Evolutionary conservation across 1,140 invertebrate genomes (phyloP), one percentile per base, ranked within the genome.

Genomic region (Drosophila tropicalis): DNA sequence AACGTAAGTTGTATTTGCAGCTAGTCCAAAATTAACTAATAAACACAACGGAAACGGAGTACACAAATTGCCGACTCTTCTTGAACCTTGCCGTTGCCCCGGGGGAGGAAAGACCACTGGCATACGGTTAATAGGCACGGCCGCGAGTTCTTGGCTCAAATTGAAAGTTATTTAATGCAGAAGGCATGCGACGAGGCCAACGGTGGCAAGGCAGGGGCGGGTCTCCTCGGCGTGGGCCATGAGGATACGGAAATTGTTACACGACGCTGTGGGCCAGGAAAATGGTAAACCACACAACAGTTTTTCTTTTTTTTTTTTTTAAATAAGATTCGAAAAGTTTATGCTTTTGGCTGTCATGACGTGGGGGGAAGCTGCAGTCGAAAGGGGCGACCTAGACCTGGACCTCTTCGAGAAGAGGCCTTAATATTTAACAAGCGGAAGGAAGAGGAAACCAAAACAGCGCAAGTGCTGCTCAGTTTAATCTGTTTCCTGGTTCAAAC

Each of bases 311-410:
- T 76, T 77, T 67, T 82, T 62, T 63, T 57, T 15, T 75, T 64
- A 80, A 87, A 89, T 80, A 89, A 83, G 76, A 87, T 80, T 89
- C 79, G 77, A 87, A 89, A 89, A 89, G 70, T 83, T 87, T 89
- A 89, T 89, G 84, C 76, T 68, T 84, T 70, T 77, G 79, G 64
- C 73, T 87, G 79, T 87, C 79, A 87, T 62, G 76, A 65, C 54
- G 71, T 69, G 71, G 67, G 62, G 79, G 69, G 77, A 86, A 86
- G 74, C 76, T 77, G 56, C 68, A 74, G 47, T 64, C 40, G 39
- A 56, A 63, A 39, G 36, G 60, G 60, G 44, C 22, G 40, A 41
- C 66, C 55, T 29, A 44, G 34, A 40, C 47, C 61, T 57, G 29
- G 68, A 44, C 70, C 76, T 73, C 56, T 73, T 36, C 58, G 66